phyloP scores from a whole-genome alignment of 2,888 invertebrate genomes.

The Acanthosoma haemorrhoidale region DNA sequence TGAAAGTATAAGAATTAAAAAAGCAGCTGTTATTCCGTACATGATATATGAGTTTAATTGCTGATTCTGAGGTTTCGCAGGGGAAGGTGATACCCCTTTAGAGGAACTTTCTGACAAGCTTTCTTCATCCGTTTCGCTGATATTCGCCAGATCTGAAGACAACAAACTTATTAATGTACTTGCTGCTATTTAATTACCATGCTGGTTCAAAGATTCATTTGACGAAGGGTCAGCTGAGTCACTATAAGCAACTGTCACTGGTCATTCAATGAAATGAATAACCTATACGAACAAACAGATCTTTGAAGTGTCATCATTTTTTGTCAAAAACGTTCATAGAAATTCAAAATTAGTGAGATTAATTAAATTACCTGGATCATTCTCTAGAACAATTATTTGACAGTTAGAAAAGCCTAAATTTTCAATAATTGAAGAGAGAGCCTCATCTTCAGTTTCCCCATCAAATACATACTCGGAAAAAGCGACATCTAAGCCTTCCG shows the following conservation, averaged over 20 bases:
- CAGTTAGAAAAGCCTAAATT: neutral
- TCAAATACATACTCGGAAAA: constrained; percentile 27
- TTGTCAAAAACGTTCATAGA: neutral
- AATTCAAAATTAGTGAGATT: neutral
- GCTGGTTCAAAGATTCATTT: too few relatives aligned
- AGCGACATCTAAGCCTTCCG: neutral
- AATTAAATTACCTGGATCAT: neutral
- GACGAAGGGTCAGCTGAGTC: too few relatives aligned
- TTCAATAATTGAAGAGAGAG: neutral
- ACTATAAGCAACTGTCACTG: too few relatives aligned
- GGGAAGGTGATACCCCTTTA: neutral
- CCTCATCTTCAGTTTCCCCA: constrained; percentile 21
- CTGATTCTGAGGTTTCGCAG: neutral
- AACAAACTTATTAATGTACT: neutral
- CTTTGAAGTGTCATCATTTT: too few relatives aligned
- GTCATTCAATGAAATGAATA: too few relatives aligned
- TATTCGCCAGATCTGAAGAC: neutral
- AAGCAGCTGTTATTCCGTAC: neutral
- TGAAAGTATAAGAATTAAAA: neutral
- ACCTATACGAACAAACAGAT: too few relatives aligned
- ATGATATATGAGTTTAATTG: neutral
- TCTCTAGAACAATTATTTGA: neutral
- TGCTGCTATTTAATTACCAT: too few relatives aligned
- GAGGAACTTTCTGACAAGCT: neutral
- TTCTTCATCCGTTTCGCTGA: neutral